Conservation (phyloP, 2,113 vertebrate genomes). For the Bujurquina vittata region DNA sequence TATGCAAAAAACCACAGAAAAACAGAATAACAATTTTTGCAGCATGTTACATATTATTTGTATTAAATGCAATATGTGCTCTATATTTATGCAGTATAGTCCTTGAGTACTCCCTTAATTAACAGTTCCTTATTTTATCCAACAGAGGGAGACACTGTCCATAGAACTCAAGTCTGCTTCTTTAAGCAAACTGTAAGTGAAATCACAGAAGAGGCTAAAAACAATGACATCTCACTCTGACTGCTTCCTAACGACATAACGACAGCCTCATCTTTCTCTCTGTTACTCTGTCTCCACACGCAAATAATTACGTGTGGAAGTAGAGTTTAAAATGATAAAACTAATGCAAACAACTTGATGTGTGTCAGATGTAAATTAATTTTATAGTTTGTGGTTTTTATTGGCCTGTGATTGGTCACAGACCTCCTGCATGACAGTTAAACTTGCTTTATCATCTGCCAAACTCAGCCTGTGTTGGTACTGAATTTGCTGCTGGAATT, state of each 20-base stretch:
- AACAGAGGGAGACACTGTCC: constrained; percentile 50
- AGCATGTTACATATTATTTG: not conserved
- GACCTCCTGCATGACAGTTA: not conserved
- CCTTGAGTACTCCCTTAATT: not conserved
- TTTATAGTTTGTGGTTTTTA: not conserved
- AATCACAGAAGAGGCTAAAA: not conserved
- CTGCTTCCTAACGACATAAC: not conserved
- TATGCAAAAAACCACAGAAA: too few relatives aligned
- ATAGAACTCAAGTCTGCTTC: not conserved
- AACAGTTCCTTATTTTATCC: not conserved
- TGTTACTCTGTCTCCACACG: not conserved
- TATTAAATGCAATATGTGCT: not conserved
- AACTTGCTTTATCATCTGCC: too few relatives aligned
- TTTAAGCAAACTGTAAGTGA: not conserved
- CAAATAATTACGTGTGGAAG: not conserved
- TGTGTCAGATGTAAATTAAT: not conserved
- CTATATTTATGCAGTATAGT: not conserved
- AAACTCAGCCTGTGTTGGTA: too few relatives aligned
- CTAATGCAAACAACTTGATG: not conserved
- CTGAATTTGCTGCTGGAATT: too few relatives aligned
- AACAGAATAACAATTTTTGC: not conserved
- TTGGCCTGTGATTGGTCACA: not conserved
- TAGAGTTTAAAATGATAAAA: not conserved
- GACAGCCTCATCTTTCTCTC: not conserved
- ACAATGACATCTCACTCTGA: not conserved